Evolutionary conservation across 1,140 invertebrate species (phyloP).

Genomic region (Condylostylus longicornis): DNA sequence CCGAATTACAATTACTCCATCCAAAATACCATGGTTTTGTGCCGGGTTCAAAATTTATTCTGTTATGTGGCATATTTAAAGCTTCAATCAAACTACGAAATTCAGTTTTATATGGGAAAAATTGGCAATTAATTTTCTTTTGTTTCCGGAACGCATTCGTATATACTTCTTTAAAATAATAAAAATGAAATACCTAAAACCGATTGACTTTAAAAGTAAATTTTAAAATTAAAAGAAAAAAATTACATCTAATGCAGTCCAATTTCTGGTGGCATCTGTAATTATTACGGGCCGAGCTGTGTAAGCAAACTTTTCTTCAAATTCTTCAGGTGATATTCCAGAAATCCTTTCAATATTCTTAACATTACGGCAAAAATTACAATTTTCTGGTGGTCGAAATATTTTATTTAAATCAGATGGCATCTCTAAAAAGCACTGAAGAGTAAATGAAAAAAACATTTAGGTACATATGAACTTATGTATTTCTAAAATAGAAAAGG

Average conservation of each 20-base stretch:
- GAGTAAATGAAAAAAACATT: no score
- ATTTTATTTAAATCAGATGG: conserved; percentile 41
- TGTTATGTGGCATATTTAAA: conserved; percentile 54
- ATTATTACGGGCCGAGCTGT: conserved; percentile 67
- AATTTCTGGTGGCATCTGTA: conserved; percentile 58
- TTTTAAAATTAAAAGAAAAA: neutral
- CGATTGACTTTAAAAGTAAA: conserved; percentile 3
- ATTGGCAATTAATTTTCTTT: conserved; percentile 57
- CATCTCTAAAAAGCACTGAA: conserved; percentile 45
- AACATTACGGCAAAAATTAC: conserved; percentile 52
- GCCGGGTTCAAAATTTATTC: conserved; percentile 44
- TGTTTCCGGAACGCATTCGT: conserved; percentile 36
- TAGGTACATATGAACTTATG: no score
- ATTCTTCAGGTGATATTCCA: conserved; percentile 46
- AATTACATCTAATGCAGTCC: conserved; percentile 50
- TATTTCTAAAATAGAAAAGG: no score
- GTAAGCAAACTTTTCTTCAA: conserved; percentile 61
- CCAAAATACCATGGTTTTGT: conserved; percentile 73
- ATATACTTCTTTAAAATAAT: conserved; percentile 70
- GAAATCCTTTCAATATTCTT: conserved; percentile 44
- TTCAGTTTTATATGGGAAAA: conserved; percentile 82
- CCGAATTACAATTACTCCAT: conserved; percentile 84
- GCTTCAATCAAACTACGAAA: conserved; percentile 60
- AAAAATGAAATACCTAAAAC: conserved; percentile 44
- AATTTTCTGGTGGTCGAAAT: conserved; percentile 58